Conservation (phyloP, 2,888 invertebrate genomes). For the Lumbricus terrestris region DNA sequence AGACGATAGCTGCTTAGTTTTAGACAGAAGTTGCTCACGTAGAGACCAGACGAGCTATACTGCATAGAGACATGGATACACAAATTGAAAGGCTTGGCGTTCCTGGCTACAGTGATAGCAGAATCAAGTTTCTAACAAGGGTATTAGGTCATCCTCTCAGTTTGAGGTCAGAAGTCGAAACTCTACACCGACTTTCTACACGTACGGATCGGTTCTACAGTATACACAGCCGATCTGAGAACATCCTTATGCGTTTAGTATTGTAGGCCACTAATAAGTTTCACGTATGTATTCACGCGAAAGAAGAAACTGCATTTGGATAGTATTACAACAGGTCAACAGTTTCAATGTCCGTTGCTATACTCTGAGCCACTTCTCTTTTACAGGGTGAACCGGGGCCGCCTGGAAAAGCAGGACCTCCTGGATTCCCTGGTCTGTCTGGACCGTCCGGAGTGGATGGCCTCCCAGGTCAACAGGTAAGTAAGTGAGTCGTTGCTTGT, state of each 20-base stretch:
- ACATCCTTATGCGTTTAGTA: neutral
- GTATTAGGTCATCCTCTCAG: neutral
- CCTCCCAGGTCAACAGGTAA: constrained; percentile 13
- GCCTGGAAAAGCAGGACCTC: constrained; percentile 7
- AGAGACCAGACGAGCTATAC: too few relatives aligned
- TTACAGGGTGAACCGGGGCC: constrained; percentile 11
- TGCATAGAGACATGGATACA: neutral
- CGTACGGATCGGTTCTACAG: neutral
- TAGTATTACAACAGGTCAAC: neutral
- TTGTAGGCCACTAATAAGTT: neutral
- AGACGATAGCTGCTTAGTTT: too few relatives aligned
- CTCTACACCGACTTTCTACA: neutral
- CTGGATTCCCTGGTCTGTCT: constrained; percentile 5
- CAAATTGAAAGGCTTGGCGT: too few relatives aligned
- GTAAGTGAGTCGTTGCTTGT: neutral
- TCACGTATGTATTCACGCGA: neutral
- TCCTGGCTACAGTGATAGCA: neutral
- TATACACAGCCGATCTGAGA: neutral
- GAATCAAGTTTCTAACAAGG: neutral
- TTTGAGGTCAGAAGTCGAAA: neutral
- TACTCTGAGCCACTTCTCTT: neutral
- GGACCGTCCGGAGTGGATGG: constrained; percentile 6
- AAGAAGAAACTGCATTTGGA: neutral
- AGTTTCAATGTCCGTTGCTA: neutral
- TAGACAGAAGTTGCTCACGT: too few relatives aligned